These are phyloP conservation scores for Brachionus angularis DNA, from an alignment of 1,140 invertebrate species.

Conservation along the genomic window DNA sequence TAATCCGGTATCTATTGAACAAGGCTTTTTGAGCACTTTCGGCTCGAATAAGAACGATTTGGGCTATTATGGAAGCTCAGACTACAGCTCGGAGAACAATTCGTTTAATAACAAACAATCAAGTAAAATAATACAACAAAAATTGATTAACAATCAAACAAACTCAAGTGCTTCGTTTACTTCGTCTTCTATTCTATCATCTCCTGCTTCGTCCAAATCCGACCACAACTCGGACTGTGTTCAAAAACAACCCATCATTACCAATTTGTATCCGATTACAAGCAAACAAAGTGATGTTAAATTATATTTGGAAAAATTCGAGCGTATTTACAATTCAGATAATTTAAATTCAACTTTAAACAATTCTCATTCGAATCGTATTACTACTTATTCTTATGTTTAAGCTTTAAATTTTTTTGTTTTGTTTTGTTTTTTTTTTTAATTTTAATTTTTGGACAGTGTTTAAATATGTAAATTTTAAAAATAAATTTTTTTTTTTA, in stretches of 20 bases:
- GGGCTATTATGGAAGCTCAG: slow-evolving; percentile 41
- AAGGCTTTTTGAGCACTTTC: neutral
- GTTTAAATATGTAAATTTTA: too few relatives aligned
- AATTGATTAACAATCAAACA: neutral
- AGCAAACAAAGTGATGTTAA: slow-evolving; percentile 16
- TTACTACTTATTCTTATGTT: slow-evolving; percentile 36
- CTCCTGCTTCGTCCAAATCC: neutral
- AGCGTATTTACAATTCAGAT: slow-evolving; percentile 42
- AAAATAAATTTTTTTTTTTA: too few relatives aligned
- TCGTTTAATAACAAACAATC: slow-evolving; percentile 8
- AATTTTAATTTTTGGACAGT: too few relatives aligned
- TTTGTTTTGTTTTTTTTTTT: neutral
- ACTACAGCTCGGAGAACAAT: slow-evolving; percentile 17
- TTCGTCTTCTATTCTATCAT: slow-evolving; percentile 24
- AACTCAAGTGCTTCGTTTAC: slow-evolving; percentile 10
- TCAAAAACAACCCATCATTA: neutral
- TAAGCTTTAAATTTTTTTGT: neutral
- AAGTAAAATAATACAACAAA: slow-evolving; percentile 7
- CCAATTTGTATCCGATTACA: slow-evolving; percentile 23
- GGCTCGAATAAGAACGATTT: slow-evolving; percentile 1
- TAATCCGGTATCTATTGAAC: neutral
- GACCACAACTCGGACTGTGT: neutral
- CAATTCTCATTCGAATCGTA: slow-evolving; percentile 22
- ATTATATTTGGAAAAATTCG: slow-evolving; percentile 25
- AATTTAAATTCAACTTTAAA: neutral